phyloP scores from a whole-genome alignment of 2,797 vertebrate genomes.

The Silurus aristotelis region DNA sequence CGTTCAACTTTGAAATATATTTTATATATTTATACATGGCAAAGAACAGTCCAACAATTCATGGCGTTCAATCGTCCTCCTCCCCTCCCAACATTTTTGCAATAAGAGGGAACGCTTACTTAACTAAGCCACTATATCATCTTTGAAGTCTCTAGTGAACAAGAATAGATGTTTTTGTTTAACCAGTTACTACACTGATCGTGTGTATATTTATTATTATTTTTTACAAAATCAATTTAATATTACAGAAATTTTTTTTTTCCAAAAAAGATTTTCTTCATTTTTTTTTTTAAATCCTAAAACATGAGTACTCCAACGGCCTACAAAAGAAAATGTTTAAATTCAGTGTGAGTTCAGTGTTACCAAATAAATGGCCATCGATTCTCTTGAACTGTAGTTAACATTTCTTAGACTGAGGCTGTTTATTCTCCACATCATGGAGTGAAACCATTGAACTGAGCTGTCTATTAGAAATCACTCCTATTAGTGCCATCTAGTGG shows the following conservation, averaged over 20 bases:
- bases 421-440: slow-evolving; percentile 33
- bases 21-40: slow-evolving; percentile 61
- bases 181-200: slow-evolving; percentile 81
- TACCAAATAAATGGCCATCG: slow-evolving; percentile 47
- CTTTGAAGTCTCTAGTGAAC: slow-evolving; percentile 85
- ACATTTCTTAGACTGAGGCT: slow-evolving; percentile 46
- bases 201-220: slow-evolving; percentile 72
- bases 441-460: slow-evolving; percentile 46
- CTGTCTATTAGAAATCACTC: slow-evolving; percentile 55
- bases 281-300: slow-evolving; percentile 79
- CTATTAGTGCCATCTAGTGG: slow-evolving; percentile 62
- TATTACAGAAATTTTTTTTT: slow-evolving; percentile 93
- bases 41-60: slow-evolving; percentile 66
- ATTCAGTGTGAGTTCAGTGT: slow-evolving; percentile 50
- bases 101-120: slow-evolving; percentile 79
- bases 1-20: slow-evolving; percentile 57
- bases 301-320: slow-evolving; percentile 99
- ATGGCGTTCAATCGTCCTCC: slow-evolving; percentile 78
- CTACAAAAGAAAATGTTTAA: slow-evolving; percentile 70
- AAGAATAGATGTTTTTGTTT: slow-evolving; percentile 81
- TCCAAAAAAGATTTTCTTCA: slow-evolving; percentile 81
- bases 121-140: slow-evolving; percentile 76
- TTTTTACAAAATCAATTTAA: slow-evolving; percentile 87
- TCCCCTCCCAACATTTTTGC: slow-evolving; percentile 68
- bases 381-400: slow-evolving; percentile 42